These are phyloP conservation scores for Strix aluco DNA, from an alignment of 2,113 vertebrate genomes.

Conservation along the genomic window DNA sequence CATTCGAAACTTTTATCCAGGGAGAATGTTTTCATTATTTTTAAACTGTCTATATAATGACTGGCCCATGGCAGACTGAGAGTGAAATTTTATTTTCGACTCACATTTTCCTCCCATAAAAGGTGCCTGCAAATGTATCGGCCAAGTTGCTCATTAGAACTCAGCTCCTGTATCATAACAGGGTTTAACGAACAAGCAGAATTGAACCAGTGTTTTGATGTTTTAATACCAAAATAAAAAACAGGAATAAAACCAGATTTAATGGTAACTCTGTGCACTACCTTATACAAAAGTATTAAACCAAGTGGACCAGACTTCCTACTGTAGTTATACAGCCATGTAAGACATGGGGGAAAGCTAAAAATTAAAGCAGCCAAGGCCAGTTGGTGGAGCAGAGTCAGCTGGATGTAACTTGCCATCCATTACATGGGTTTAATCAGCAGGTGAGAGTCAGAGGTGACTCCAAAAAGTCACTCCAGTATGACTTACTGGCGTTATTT, in stretches of 20 bases:
- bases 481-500: not conserved
- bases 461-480: not conserved
- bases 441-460: not conserved
- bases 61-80: not conserved
- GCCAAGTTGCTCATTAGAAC: not conserved
- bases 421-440: not conserved
- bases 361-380: not conserved
- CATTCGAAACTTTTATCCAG: not conserved
- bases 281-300: not conserved
- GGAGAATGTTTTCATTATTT: not conserved
- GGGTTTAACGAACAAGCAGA: not conserved
- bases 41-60: not conserved
- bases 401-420: not conserved
- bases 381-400: not conserved
- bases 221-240: not conserved
- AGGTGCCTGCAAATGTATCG: not conserved
- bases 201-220: not conserved
- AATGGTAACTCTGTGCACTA: not conserved
- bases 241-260: not conserved
- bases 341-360: not conserved
- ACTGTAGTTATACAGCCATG: not conserved
- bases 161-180: not conserved
- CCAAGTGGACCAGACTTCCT: not conserved
- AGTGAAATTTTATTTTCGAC: conserved; percentile 2
- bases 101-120: not conserved